Base-by-base conservation (phyloP, 2,888 invertebrate species). In the Lymantria monacha region DNA sequence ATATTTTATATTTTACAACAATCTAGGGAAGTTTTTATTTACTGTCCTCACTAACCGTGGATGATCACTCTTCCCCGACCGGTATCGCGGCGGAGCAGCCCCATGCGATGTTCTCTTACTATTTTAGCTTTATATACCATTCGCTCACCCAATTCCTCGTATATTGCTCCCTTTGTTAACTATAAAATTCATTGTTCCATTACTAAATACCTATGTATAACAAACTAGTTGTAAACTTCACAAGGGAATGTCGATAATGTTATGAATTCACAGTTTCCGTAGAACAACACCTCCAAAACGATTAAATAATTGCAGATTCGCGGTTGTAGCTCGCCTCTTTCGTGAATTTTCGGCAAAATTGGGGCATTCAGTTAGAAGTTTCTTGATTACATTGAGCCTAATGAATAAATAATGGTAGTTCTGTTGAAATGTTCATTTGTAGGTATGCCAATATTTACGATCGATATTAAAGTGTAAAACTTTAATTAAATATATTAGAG, bases 221-320 rank as follows among this genome's bases (percentile, higher is more conserved):
- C 42, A 44, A 48, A 55, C 41, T 56, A 53, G 44, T 48, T 46
- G 10, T 8, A 15, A 51, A 50, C 44, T 42, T 42, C 57, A 51
- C 55, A 49, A 55, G 58, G 61, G 53, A 61, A 70, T 63, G 50
- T 57, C 61, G 59, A 75, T 73, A 72, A 70, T 71, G 68, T 73
- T 76, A 74, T 71, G 66, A 73, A 71, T 74, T 72, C 76, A 65
- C 78, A 76, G 81, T 84, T 83, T 83, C 79, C 81, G 80, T 76
- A 63, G 74, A 81, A 79, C 72, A 83, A 83, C 83, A 86, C 83
- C 80, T 85, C 81, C 70, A 82, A 85, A 84, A 83, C 83, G 83
- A 84, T 85, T 81, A 85, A 87, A 87, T 87, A 85, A 87, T 84
- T 82, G 83, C 79, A 84, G 82, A 83, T 76, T 79, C 81, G 81